A percentile compares a stretch with the other conserved stretches of the same genome.
phyloP scores from a whole-genome alignment of 2,113 vertebrate genomes.

The Mionectes macconnelli region DNA sequence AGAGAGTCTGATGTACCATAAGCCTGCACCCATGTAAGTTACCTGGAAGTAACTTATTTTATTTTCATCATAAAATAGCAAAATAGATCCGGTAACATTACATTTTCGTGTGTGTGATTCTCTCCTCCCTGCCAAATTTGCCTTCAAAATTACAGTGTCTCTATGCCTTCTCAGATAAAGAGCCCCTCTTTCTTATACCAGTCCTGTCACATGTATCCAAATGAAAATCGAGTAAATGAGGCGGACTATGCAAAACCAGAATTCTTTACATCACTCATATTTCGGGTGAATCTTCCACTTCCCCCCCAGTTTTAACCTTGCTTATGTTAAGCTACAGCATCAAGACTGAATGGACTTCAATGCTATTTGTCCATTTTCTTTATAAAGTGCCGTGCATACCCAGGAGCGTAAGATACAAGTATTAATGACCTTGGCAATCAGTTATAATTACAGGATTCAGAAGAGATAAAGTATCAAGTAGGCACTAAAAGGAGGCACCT shows the following conservation, averaged over 20 bases:
- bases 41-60: background rate
- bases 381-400: background rate
- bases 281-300: background rate
- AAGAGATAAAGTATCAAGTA: background rate
- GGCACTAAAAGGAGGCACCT: conserved; percentile 70
- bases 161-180: background rate
- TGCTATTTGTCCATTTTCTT: background rate
- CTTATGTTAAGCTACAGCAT: background rate
- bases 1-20: background rate
- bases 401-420: accelerated
- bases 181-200: background rate
- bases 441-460: background rate
- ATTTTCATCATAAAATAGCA: background rate
- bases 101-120: background rate
- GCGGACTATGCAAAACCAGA: background rate
- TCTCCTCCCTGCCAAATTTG: background rate
- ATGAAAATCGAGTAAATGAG: background rate
- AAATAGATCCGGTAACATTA: background rate
- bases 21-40: background rate
- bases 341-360: background rate
- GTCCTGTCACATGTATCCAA: background rate
- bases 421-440: background rate
- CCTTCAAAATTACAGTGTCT: background rate
- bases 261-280: background rate
- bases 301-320: background rate